These are phyloP conservation scores for Heterotis niloticus DNA, from an alignment of 2,113 vertebrate species.

Conservation along the genomic window DNA sequence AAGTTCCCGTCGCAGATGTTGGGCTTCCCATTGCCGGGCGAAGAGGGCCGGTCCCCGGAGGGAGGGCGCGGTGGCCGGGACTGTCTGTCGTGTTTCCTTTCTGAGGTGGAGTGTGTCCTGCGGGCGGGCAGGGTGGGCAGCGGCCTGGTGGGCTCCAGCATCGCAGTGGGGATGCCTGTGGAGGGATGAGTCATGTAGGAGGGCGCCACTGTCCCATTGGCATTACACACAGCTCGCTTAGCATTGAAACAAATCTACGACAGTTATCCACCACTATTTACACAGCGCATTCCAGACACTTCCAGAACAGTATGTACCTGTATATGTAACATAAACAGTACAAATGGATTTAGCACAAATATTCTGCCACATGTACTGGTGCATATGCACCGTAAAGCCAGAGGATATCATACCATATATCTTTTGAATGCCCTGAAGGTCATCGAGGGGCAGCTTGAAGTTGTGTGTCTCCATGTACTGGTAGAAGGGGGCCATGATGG, in stretches of 20 bases:
- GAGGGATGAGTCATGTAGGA: background rate
- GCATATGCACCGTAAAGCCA: background rate
- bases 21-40: slow-evolving; percentile 78
- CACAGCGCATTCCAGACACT: background rate
- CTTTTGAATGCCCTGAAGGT: slow-evolving; percentile 96
- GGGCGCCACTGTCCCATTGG: background rate
- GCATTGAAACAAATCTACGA: background rate
- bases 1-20: slow-evolving; percentile 98
- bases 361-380: background rate
- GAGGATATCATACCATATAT: slow-evolving; percentile 76
- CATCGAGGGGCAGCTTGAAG: slow-evolving; percentile 95
- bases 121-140: slow-evolving; percentile 86
- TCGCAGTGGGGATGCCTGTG: slow-evolving; percentile 85
- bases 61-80: slow-evolving; percentile 79
- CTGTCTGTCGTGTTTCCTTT: slow-evolving; percentile 82
- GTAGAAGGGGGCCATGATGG: slow-evolving; percentile 98
- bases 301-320: too few relatives aligned
- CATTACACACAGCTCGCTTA: background rate
- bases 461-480: slow-evolving; percentile 98
- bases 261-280: background rate
- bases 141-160: slow-evolving; percentile 88
- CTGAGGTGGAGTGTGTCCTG: slow-evolving; percentile 81
- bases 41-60: slow-evolving; percentile 77
- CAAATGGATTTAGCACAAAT: background rate
- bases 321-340: too few relatives aligned